Percentiles rank a stretch among this genome's conserved stretches.
phyloP scores from a whole-genome alignment of 1,140 invertebrate species.

The Zeugodacus cucurbitae region DNA sequence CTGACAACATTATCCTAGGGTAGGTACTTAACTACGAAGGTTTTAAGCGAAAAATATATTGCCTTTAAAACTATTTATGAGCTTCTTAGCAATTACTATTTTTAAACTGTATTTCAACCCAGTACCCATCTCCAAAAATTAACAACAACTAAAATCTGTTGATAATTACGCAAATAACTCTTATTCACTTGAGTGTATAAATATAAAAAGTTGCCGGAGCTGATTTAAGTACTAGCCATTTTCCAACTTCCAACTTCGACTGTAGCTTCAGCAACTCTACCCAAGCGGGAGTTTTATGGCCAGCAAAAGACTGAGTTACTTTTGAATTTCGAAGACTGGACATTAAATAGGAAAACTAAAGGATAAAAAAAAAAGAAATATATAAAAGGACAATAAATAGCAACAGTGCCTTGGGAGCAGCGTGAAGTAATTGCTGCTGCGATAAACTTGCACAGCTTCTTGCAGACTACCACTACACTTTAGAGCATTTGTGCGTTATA shows the following conservation, averaged over 20 bases:
- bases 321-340: slow-evolving; percentile 2
- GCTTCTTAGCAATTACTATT: too few relatives aligned
- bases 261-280: neutral
- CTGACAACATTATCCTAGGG: too few relatives aligned
- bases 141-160: neutral
- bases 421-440: neutral
- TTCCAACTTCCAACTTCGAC: neutral
- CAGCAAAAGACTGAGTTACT: neutral
- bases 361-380: neutral
- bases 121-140: neutral
- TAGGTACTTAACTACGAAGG: too few relatives aligned
- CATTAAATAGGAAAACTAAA: neutral
- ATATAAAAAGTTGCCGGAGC: neutral
- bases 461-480: neutral
- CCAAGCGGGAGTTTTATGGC: neutral
- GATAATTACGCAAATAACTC: slow-evolving; percentile 13
- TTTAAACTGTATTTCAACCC: too few relatives aligned
- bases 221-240: slow-evolving; percentile 1
- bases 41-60: too few relatives aligned
- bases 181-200: slow-evolving; percentile 24
- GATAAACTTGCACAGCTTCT: slow-evolving; percentile 10
- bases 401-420: neutral
- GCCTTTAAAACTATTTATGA: too few relatives aligned
- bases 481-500: neutral
- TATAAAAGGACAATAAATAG: neutral